Evolutionary conservation across 2,113 vertebrate species (phyloP).

Genomic region (Leptocoma aspasia): DNA sequence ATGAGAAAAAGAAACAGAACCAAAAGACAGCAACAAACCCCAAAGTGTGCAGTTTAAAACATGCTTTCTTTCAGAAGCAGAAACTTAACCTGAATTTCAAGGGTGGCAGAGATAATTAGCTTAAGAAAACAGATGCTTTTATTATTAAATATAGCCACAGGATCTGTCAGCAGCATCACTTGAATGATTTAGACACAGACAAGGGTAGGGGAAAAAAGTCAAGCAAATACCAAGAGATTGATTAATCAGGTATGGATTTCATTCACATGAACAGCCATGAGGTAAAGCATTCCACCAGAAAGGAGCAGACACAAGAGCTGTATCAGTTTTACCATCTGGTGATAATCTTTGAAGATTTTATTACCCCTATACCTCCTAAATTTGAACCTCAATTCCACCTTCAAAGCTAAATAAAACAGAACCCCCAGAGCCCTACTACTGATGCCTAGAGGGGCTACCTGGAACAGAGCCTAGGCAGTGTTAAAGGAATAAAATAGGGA

Average conservation of each 20-base stretch:
- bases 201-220: background rate
- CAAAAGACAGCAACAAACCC: background rate
- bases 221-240: background rate
- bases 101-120: slow-evolving; percentile 9
- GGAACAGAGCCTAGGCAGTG: background rate
- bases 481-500: background rate
- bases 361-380: fast-evolving
- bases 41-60: fast-evolving
- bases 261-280: fast-evolving
- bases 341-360: background rate
- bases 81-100: slow-evolving; percentile 18
- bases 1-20: background rate
- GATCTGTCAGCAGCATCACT: background rate
- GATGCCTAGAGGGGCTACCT: background rate
- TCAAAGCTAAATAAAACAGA: background rate
- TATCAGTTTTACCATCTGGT: fast-evolving
- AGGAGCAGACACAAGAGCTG: fast-evolving
- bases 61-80: background rate
- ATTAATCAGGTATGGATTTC: background rate
- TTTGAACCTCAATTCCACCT: background rate
- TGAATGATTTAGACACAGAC: background rate
- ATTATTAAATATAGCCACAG: slow-evolving; percentile 5
- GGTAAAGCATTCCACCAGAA: background rate
- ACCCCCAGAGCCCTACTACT: fast-evolving
- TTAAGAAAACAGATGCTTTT: background rate